These are phyloP conservation scores for Nyctibius grandis DNA, from an alignment of 2,797 vertebrate genomes.

Conservation along the genomic window DNA sequence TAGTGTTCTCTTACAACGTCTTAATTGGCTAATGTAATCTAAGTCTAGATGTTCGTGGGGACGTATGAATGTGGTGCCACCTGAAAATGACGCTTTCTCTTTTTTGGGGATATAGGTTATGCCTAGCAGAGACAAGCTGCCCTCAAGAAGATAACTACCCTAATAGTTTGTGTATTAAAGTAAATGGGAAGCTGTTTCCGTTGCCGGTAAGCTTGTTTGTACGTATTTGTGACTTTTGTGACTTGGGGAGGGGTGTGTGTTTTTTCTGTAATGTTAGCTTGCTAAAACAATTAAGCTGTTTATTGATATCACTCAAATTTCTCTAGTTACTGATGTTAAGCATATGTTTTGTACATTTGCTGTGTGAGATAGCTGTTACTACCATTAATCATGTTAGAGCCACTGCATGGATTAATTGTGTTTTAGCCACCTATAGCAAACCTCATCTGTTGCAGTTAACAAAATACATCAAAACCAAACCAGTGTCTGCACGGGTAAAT, in stretches of 20 bases:
- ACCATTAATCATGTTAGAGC: background rate
- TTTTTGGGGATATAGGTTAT: constrained; percentile 80
- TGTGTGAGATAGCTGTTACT: background rate
- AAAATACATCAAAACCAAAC: background rate
- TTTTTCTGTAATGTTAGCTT: background rate
- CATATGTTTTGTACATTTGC: background rate
- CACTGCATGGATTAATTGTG: background rate
- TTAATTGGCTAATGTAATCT: background rate
- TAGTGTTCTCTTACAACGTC: background rate
- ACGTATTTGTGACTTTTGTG: background rate
- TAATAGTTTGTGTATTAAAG: constrained; percentile 95
- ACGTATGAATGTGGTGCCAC: background rate
- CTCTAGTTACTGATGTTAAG: background rate
- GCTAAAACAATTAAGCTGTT: background rate
- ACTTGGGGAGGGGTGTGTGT: background rate
- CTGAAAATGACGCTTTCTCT: background rate
- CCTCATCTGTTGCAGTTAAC: background rate
- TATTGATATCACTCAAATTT: background rate
- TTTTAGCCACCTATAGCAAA: background rate
- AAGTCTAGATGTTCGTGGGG: background rate
- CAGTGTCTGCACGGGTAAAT: background rate
- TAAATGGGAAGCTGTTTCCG: constrained; percentile 95
- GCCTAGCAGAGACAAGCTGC: constrained; percentile 96
- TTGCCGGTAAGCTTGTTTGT: constrained; percentile 85
- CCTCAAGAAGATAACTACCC: constrained; percentile 97